Percentiles rank a stretch among this genome's conserved stretches.
Conservation (phyloP, 2,888 invertebrate species). For the Callyntrura sp. region DNA sequence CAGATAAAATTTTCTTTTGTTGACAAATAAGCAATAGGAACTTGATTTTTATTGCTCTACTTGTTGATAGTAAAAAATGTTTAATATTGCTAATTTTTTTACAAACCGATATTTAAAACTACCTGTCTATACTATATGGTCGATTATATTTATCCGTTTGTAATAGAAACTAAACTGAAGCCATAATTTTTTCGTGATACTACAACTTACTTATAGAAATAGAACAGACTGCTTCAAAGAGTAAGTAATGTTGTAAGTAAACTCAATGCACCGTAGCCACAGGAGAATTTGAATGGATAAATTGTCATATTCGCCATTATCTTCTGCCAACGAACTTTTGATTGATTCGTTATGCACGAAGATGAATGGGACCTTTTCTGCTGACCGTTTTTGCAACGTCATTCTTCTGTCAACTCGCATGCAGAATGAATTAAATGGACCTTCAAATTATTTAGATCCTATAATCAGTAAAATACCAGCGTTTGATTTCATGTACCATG, state of each 20-base stretch:
- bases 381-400: constrained; percentile 63
- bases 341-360: constrained; percentile 72
- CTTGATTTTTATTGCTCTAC: no score
- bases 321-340: constrained; percentile 47
- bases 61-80: no score
- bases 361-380: constrained; percentile 49
- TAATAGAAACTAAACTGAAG: no score
- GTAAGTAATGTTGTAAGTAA: neutral
- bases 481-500: constrained; percentile 42
- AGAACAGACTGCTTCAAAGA: no score
- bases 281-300: neutral
- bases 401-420: constrained; percentile 68
- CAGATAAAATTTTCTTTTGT: no score
- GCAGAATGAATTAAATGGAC: constrained; percentile 47
- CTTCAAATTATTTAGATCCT: constrained; percentile 59
- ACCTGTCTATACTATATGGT: no score
- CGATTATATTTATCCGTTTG: no score
- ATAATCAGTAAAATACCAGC: constrained; percentile 50
- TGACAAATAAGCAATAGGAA: no score
- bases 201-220: no score
- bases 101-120: no score
- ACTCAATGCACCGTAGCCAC: neutral
- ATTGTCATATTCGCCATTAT: neutral
- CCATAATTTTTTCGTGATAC: no score
- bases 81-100: no score